These are phyloP conservation scores for Pithys albifrons DNA, from an alignment of 2,113 vertebrate genomes.

Conservation along the genomic window DNA sequence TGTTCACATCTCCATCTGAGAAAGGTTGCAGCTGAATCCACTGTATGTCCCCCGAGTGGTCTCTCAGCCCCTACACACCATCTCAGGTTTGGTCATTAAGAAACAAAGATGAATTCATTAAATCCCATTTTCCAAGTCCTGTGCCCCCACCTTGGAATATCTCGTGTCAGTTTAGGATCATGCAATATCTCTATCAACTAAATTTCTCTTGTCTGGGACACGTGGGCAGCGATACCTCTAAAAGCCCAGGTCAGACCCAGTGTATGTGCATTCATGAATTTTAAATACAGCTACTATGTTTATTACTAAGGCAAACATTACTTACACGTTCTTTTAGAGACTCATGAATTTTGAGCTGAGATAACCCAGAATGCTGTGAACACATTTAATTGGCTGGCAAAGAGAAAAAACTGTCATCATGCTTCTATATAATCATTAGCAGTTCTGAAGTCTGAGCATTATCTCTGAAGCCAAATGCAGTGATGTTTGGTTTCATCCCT, in stretches of 20 bases:
- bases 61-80: not conserved
- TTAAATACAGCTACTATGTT: not conserved
- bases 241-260: not conserved
- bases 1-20: not conserved
- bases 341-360: not conserved
- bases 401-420: not conserved
- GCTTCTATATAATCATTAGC: not conserved
- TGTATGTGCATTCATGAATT: not conserved
- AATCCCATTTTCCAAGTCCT: not conserved
- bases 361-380: not conserved
- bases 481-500: not conserved
- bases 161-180: not conserved
- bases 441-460: not conserved
- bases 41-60: rapidly evolving
- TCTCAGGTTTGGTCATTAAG: not conserved
- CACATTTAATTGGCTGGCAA: not conserved
- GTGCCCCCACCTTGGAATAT: rapidly evolving
- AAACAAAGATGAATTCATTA: not conserved
- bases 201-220: not conserved
- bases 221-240: rapidly evolving
- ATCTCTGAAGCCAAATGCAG: not conserved
- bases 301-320: not conserved
- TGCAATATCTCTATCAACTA: not conserved
- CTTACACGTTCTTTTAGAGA: not conserved
- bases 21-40: not conserved